Conservation (phyloP, 1,140 invertebrate genomes). For the Pseudomyrmex gracilis region DNA sequence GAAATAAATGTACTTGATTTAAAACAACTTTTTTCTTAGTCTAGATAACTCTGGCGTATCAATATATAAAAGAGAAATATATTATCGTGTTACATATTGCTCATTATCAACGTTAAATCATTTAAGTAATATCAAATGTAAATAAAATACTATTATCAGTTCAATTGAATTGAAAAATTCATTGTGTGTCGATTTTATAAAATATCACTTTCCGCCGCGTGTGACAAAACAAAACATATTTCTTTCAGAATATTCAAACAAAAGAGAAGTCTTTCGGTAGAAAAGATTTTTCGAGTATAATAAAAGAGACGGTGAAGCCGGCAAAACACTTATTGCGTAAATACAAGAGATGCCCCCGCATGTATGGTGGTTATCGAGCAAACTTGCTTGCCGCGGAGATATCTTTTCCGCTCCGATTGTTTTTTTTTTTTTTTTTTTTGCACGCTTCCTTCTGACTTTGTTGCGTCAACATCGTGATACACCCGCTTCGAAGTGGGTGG, state of each 20-base stretch:
- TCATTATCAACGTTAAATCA: no score
- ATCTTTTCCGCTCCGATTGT: background rate
- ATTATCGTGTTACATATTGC: no score
- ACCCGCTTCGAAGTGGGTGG: background rate
- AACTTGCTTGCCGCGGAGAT: constrained; percentile 12
- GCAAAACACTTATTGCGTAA: constrained; percentile 4
- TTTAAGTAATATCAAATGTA: no score
- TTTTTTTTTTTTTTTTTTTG: background rate
- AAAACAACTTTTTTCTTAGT: no score
- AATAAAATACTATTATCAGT: no score
- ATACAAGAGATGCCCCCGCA: background rate
- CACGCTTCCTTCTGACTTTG: background rate
- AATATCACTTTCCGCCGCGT: no score
- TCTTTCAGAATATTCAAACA: background rate
- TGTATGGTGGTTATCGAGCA: background rate
- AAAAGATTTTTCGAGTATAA: background rate
- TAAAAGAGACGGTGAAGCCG: background rate
- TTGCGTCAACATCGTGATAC: constrained; percentile 13
- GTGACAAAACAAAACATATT: background rate
- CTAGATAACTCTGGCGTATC: no score
- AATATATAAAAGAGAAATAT: no score
- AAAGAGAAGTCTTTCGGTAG: background rate
- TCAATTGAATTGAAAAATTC: no score
- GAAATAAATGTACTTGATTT: no score
- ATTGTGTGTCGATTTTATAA: no score